These are phyloP conservation scores for Caenorhabditis latens DNA, from an alignment of 1,140 invertebrate genomes.

Conservation along the genomic window DNA sequence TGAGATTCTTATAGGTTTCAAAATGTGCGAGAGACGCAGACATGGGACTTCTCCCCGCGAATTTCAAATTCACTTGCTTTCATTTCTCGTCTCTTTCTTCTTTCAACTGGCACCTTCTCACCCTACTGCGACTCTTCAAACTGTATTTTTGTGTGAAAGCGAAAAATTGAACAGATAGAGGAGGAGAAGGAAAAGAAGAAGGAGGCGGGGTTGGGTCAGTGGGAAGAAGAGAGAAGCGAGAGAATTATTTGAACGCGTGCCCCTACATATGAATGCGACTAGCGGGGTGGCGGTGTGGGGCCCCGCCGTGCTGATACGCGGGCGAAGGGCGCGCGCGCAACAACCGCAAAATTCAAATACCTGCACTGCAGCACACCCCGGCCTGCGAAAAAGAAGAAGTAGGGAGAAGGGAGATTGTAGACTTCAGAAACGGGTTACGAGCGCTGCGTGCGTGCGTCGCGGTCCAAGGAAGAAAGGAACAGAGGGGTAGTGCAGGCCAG, in stretches of 20 bases:
- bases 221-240: conserved; percentile 27
- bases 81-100: not conserved
- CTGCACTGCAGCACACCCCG: conserved; percentile 17
- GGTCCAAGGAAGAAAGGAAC: not conserved
- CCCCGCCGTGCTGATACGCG: conserved; percentile 35
- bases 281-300: not conserved
- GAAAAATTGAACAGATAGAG: conserved; percentile 15
- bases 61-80: not conserved
- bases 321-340: not conserved
- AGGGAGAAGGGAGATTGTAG: not conserved
- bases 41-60: no score
- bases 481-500: no score
- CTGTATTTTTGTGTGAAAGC: not conserved
- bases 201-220: not conserved
- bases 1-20: no score
- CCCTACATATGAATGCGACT: conserved; percentile 30
- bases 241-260: conserved; percentile 50
- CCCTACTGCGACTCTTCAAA: not conserved
- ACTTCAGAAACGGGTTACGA: not conserved
- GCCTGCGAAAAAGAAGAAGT: not conserved
- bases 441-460: conserved; percentile 48
- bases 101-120: not conserved
- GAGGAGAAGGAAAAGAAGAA: not conserved
- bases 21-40: no score
- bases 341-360: conserved; percentile 34